Conservation (phyloP, 2,113 vertebrate genomes). For the Pygoscelis antarcticus region DNA sequence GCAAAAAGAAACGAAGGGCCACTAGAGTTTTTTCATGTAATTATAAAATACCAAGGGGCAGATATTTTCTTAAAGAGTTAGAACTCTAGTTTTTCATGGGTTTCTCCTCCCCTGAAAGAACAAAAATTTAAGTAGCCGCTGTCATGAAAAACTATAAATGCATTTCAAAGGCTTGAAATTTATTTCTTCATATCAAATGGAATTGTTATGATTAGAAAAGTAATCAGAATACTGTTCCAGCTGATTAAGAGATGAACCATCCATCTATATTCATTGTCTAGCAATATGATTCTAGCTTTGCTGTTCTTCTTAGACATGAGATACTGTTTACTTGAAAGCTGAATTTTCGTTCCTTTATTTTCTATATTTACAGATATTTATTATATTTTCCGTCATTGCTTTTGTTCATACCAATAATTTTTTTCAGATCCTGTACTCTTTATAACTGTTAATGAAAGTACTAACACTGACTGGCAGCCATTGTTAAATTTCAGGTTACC, state of each 20-base stretch:
- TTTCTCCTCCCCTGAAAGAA: not conserved
- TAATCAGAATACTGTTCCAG: not conserved
- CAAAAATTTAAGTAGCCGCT: not conserved
- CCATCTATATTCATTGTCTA: not conserved
- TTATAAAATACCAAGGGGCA: not conserved
- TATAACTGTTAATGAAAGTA: not conserved
- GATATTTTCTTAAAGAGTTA: not conserved
- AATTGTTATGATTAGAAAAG: not conserved
- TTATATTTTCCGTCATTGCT: not conserved
- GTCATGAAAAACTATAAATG: not conserved
- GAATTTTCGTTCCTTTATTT: not conserved
- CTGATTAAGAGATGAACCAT: not conserved
- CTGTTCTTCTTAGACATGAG: not conserved
- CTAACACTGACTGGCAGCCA: not conserved
- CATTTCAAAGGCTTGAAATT: not conserved
- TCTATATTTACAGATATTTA: not conserved
- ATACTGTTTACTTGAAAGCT: not conserved
- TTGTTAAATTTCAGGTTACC: not conserved
- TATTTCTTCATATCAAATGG: not conserved
- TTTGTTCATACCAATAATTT: not conserved
- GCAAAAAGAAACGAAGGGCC: not conserved
- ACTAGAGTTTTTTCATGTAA: not conserved
- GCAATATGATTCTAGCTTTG: not conserved
- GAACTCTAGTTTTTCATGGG: not conserved
- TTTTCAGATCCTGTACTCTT: not conserved